Conservation (phyloP, 2,888 invertebrate species). For the Oscheius sp. region DNA sequence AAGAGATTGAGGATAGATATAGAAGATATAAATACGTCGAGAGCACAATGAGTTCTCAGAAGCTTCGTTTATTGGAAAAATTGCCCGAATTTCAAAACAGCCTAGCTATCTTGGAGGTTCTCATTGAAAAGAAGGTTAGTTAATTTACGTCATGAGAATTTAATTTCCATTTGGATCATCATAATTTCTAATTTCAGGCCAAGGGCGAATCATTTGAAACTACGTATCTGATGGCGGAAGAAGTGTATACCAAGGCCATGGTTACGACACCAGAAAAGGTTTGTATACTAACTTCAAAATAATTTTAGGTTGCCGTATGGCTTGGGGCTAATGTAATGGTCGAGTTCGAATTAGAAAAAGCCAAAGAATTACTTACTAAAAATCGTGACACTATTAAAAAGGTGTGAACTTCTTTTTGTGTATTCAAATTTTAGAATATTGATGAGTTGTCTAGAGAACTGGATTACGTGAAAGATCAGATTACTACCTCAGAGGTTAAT, state of each 20-base stretch:
- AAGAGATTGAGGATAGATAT: conserved; percentile 48
- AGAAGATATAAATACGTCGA: conserved; percentile 58
- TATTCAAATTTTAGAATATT: conserved; percentile 29
- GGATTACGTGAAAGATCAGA: conserved; percentile 93
- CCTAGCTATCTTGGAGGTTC: conserved; percentile 84
- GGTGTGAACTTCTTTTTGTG: conserved; percentile 4
- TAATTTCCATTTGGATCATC: neutral
- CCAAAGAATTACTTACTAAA: conserved; percentile 58
- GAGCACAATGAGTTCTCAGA: conserved; percentile 37
- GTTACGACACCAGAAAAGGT: conserved; percentile 56
- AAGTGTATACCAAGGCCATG: conserved; percentile 54
- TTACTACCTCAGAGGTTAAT: conserved; percentile 91
- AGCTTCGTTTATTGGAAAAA: conserved; percentile 46
- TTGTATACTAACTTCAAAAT: neutral
- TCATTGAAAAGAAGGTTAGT: conserved; percentile 72
- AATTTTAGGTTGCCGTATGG: conserved; percentile 54
- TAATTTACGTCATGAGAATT: neutral
- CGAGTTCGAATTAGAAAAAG: conserved; percentile 64
- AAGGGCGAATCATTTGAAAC: conserved; percentile 55
- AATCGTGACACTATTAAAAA: conserved; percentile 31
- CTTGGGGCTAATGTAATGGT: conserved; percentile 68
- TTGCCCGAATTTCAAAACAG: conserved; percentile 57
- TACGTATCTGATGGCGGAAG: conserved; percentile 54
- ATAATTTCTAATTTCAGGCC: conserved; percentile 78
- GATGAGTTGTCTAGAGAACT: conserved; percentile 87